Base-by-base conservation (phyloP, 1,140 invertebrate species). In the Phortica variegata region DNA sequence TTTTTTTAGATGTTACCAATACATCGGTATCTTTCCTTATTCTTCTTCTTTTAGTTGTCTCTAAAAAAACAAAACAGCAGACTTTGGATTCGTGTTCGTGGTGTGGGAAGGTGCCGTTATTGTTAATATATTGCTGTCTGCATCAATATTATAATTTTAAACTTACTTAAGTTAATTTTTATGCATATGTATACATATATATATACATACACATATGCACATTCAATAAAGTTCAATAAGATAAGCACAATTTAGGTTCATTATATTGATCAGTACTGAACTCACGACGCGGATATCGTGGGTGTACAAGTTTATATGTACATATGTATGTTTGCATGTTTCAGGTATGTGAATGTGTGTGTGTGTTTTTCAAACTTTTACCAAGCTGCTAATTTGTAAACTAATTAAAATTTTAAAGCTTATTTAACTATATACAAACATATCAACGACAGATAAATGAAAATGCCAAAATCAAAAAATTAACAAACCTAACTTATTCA, bases 141-240 rank as follows among this genome's bases (percentile, higher is more conserved):
- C n/a, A n/a, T n/a, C n/a, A n/a, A n/a, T n/a, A n/a, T n/a, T n/a
- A n/a, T n/a, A n/a, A n/a, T n/a, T n/a, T n/a, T n/a, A n/a, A n/a
- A n/a, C n/a, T n/a, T n/a, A n/a, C n/a, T n/a, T n/a, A n/a, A n/a
- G n/a, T n/a, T n/a, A n/a, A n/a, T n/a, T n/a, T n/a, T n/a, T n/a
- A n/a, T n/a, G n/a, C n/a, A 50, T 63, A 51, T 63, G 60, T 63
- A 49, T 63, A 63, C 51, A 56, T 54, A 60, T 49, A 42, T 36
- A 50, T 50, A 43, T 58, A 42, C 38, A 40, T 52, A 31, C 21
- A 19, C 29, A 36, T 26, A 26, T 36, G 43, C 43, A 45, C 12
- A 46, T 46, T 6, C 23, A 26, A 26, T 26, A 6, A 26, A 26
- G 10, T 26, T 5, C 5, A 26, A 26, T 26, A 26, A 26, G 5